Evolutionary conservation across 2,888 invertebrate genomes (phyloP).

Genomic region (Tenthredo scrophulariae): DNA sequence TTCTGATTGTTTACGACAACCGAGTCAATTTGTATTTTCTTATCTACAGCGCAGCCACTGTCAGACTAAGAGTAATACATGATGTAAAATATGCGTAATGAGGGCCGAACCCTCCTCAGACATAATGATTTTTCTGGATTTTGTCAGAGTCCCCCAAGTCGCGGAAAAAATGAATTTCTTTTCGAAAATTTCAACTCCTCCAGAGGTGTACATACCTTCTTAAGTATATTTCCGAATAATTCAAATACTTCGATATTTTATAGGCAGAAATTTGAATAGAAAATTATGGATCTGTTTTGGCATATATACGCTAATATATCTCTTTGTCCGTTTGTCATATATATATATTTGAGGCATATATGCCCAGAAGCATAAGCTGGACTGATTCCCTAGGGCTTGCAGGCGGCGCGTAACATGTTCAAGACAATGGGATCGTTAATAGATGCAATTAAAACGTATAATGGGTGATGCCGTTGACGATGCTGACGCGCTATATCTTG

Average conservation of each 20-base stretch:
- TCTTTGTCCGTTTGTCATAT: slow-evolving; percentile 7
- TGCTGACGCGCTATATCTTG: slow-evolving; percentile 54
- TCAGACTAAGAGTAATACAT: no score
- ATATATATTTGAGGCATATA: not conserved
- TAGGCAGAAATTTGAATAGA: not conserved
- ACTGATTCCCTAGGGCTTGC: not conserved
- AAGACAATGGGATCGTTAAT: slow-evolving; percentile 67
- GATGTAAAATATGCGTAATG: no score
- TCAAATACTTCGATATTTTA: not conserved
- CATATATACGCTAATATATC: not conserved
- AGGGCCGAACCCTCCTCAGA: no score
- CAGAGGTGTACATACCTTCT: no score
- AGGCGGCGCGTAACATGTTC: slow-evolving; percentile 36
- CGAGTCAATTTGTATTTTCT: no score
- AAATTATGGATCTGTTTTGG: not conserved
- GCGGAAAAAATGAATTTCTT: no score
- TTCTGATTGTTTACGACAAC: no score
- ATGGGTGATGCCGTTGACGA: slow-evolving; percentile 67
- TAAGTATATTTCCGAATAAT: no score
- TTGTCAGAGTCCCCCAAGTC: no score
- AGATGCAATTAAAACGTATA: slow-evolving; percentile 76
- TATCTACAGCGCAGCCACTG: no score
- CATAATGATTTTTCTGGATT: no score
- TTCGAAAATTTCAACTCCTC: no score
- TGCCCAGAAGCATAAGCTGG: not conserved